Percentiles rank a stretch among this genome's conserved stretches.
Conservation (phyloP, 1,140 invertebrate species). For the Periplaneta americana region DNA sequence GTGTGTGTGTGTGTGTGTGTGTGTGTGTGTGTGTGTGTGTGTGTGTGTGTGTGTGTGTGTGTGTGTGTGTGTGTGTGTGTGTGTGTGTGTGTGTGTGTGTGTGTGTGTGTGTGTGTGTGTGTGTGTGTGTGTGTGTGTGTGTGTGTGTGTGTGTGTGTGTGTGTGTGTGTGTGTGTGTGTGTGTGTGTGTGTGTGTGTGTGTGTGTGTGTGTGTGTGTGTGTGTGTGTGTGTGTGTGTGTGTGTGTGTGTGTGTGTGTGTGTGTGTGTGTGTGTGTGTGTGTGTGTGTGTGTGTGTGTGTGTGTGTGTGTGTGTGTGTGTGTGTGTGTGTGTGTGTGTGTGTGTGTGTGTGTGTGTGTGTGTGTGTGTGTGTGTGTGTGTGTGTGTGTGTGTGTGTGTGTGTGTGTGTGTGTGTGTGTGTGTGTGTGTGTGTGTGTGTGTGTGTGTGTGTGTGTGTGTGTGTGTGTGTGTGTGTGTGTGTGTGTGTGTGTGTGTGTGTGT, state of each 20-base stretch:
- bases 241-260: not conserved
- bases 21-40: not conserved
- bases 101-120: not conserved
- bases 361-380: too few relatives aligned
- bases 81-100: not conserved
- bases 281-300: too few relatives aligned
- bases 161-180: not conserved
- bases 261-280: not conserved
- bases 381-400: too few relatives aligned
- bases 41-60: not conserved
- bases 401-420: too few relatives aligned
- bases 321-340: too few relatives aligned
- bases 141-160: not conserved
- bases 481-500: too few relatives aligned
- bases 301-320: too few relatives aligned
- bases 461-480: too few relatives aligned
- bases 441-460: too few relatives aligned
- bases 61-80: not conserved
- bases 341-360: too few relatives aligned
- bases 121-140: not conserved
- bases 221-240: not conserved
- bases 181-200: not conserved
- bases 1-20: not conserved
- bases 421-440: too few relatives aligned
- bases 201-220: not conserved